These are phyloP conservation scores for Cryptocephalus moraei DNA, from an alignment of 2,888 invertebrate genomes.

Conservation along the genomic window DNA sequence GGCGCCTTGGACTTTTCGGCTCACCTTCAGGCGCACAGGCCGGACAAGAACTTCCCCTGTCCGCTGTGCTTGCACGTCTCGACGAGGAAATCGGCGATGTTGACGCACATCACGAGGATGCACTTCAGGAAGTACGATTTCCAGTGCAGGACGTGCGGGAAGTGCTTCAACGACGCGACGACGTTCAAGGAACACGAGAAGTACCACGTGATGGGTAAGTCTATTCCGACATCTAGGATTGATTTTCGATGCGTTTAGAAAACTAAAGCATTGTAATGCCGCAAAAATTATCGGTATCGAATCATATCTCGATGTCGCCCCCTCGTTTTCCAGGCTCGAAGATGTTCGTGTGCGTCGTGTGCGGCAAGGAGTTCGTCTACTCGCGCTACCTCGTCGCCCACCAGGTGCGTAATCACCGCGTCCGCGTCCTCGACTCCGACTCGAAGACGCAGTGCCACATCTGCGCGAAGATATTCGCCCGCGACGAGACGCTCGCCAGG, in stretches of 20 bases:
- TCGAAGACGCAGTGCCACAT: slow-evolving; percentile 33
- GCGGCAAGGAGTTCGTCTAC: slow-evolving; percentile 34
- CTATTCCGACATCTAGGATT: too few species aligned
- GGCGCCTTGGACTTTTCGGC: slow-evolving; percentile 26
- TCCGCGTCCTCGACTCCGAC: slow-evolving; percentile 33
- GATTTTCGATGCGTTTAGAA: too few species aligned
- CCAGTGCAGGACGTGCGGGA: slow-evolving; percentile 41
- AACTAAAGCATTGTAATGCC: too few species aligned
- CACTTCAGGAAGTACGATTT: slow-evolving; percentile 31
- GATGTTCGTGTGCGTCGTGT: slow-evolving; percentile 37
- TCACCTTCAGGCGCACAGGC: slow-evolving; percentile 27
- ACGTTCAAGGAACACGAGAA: slow-evolving; percentile 38
- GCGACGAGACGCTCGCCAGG: slow-evolving; percentile 34
- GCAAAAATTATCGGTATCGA: too few species aligned
- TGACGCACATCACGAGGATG: slow-evolving; percentile 20
- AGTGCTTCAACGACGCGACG: slow-evolving; percentile 38
- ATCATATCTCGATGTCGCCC: too few species aligned
- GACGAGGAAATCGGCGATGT: slow-evolving; percentile 20
- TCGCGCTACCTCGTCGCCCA: slow-evolving; percentile 25
- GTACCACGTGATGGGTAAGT: slow-evolving; percentile 26
- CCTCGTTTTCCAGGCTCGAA: slow-evolving; percentile 19
- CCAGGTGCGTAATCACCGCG: slow-evolving; percentile 26
- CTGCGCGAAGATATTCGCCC: slow-evolving; percentile 27
- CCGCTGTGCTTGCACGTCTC: slow-evolving; percentile 21
- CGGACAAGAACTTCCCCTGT: slow-evolving; percentile 24